A percentile compares a stretch with the other conserved stretches of the same genome.
Conservation (phyloP, 2,797 vertebrate genomes). For the Melanotaenia boesemani region DNA sequence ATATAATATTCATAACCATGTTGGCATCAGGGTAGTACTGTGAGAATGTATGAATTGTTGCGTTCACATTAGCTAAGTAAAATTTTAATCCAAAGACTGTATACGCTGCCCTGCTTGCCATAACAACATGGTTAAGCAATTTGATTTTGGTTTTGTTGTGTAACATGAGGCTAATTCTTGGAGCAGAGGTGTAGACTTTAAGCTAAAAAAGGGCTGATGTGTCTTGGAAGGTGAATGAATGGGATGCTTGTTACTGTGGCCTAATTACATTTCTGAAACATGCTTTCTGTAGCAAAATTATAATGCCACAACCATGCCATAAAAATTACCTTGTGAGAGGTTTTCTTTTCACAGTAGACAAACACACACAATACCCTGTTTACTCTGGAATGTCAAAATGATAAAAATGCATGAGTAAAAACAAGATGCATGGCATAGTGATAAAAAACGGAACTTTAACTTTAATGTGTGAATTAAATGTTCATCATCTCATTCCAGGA, state of each 20-base stretch:
- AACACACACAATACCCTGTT: not conserved
- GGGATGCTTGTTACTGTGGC: too few relatives aligned
- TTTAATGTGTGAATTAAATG: not conserved
- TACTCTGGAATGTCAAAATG: not conserved
- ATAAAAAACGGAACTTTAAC: not conserved
- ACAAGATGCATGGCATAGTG: not conserved
- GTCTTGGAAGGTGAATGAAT: too few relatives aligned
- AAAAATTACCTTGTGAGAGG: too few relatives aligned
- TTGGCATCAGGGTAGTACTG: not conserved
- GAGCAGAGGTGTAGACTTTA: not conserved
- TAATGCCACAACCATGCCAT: too few relatives aligned
- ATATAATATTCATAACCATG: not conserved
- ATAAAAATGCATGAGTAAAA: not conserved
- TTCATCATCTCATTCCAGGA: not conserved
- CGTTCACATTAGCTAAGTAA: not conserved
- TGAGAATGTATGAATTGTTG: not conserved
- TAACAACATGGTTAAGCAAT: not conserved
- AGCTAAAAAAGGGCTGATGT: not conserved
- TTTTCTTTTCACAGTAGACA: too few relatives aligned
- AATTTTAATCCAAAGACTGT: not conserved
- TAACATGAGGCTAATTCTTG: not conserved
- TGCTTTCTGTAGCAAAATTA: too few relatives aligned
- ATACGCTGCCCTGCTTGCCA: not conserved
- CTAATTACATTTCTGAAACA: too few relatives aligned
- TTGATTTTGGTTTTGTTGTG: not conserved